phyloP scores from a whole-genome alignment of 2,113 vertebrate genomes.

The Puma concolor region DNA sequence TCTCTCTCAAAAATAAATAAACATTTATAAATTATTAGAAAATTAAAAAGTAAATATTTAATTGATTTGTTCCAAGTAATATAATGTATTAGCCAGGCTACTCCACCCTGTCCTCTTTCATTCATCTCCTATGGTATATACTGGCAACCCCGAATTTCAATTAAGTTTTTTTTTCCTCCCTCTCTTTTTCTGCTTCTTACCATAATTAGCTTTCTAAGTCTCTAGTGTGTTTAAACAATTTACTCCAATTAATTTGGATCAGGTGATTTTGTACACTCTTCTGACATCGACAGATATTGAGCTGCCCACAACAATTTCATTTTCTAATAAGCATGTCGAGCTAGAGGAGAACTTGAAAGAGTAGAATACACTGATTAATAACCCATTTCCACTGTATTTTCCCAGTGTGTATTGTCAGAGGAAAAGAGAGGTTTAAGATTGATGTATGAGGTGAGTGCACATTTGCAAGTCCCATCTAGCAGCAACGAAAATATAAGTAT shows the following conservation, averaged over 20 bases:
- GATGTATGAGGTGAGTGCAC: background rate
- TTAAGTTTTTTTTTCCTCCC: rapidly evolving
- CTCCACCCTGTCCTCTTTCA: background rate
- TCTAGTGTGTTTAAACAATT: background rate
- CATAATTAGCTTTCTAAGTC: background rate
- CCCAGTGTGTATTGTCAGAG: background rate
- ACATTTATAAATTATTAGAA: no score
- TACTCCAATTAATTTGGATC: conserved; percentile 29
- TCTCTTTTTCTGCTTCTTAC: background rate
- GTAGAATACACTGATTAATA: background rate
- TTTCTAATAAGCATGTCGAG: background rate
- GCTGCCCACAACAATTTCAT: conserved; percentile 8
- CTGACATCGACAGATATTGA: conserved; percentile 40
- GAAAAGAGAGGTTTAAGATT: background rate
- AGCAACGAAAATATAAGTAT: background rate
- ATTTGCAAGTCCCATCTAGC: background rate
- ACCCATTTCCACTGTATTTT: background rate
- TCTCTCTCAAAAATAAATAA: no score
- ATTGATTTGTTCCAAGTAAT: background rate
- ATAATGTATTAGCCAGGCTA: background rate
- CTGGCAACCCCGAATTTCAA: background rate
- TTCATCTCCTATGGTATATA: background rate
- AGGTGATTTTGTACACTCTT: background rate
- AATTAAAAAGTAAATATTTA: background rate
- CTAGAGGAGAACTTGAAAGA: background rate